Conservation (phyloP, 2,113 vertebrate species). For the Zosterops hypoxanthus region DNA sequence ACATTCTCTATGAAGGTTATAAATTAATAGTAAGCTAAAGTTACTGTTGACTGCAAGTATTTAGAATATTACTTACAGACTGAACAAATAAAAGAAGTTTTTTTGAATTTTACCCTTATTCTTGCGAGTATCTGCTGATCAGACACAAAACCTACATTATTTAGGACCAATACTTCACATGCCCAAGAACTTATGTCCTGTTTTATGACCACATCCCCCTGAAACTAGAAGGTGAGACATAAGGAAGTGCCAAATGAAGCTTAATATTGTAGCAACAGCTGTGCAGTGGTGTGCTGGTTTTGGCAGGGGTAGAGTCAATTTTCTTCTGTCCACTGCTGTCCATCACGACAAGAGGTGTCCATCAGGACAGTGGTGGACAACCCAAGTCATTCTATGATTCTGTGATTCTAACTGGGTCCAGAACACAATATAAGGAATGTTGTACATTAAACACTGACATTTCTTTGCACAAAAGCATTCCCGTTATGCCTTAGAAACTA, state of each 20-base stretch:
- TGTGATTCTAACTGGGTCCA: neutral
- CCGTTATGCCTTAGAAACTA: neutral
- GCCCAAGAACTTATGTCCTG: neutral
- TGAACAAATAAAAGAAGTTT: neutral
- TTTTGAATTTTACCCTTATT: neutral
- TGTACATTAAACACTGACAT: neutral
- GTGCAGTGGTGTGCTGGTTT: neutral
- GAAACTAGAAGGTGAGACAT: neutral
- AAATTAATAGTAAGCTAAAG: neutral
- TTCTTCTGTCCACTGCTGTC: neutral
- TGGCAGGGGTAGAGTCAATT: neutral
- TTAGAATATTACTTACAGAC: neutral
- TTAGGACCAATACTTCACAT: neutral
- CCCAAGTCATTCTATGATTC: neutral
- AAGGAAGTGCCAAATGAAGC: neutral
- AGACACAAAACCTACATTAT: neutral
- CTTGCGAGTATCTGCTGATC: neutral
- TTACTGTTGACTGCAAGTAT: neutral
- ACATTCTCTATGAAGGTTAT: neutral
- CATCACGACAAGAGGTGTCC: neutral
- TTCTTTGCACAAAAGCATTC: neutral
- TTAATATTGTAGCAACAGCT: neutral
- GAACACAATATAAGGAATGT: neutral
- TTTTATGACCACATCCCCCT: neutral
- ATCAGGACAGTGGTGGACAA: neutral